These are phyloP conservation scores for Polyommatus icarus DNA, from an alignment of 2,888 invertebrate species.

Conservation along the genomic window DNA sequence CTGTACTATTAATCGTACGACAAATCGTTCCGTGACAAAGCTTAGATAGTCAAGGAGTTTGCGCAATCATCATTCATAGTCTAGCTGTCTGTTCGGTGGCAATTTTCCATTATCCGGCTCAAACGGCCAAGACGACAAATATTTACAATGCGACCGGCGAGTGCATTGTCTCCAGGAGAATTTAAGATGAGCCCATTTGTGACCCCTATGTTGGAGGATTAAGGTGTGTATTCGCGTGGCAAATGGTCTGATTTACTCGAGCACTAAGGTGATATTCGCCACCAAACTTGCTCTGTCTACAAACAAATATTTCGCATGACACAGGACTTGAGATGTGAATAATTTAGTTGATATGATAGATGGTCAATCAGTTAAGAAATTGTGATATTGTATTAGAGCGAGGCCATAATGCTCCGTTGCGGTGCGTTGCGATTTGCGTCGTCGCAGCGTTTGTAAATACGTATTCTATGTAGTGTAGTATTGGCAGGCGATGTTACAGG, in stretches of 20 bases:
- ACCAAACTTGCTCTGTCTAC: slow-evolving; percentile 29
- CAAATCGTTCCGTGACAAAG: background rate
- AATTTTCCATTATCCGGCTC: slow-evolving; percentile 62
- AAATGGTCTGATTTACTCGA: slow-evolving; percentile 31
- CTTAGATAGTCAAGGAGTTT: slow-evolving; percentile 44
- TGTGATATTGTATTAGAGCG: slow-evolving; percentile 26
- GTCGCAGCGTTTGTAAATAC: no score
- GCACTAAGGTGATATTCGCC: slow-evolving; percentile 34
- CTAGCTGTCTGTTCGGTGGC: slow-evolving; percentile 57
- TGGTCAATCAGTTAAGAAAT: slow-evolving; percentile 4
- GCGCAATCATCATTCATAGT: slow-evolving; percentile 57
- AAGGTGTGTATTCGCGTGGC: slow-evolving; percentile 45
- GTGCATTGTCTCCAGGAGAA: slow-evolving; percentile 59
- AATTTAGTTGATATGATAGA: slow-evolving; percentile 3
- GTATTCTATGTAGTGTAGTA: no score
- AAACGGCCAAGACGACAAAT: slow-evolving; percentile 59
- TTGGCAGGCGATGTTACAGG: no score
- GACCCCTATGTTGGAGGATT: slow-evolving; percentile 42
- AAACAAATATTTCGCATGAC: slow-evolving; percentile 30
- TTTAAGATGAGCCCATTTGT: slow-evolving; percentile 48
- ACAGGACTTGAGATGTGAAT: slow-evolving; percentile 1
- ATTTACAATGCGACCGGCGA: slow-evolving; percentile 54
- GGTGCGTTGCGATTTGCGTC: background rate
- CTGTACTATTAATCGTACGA: background rate
- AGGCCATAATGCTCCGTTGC: background rate